Evolutionary conservation across 1,140 invertebrate species (phyloP).

Genomic region (Himalopsyche phryganea): DNA sequence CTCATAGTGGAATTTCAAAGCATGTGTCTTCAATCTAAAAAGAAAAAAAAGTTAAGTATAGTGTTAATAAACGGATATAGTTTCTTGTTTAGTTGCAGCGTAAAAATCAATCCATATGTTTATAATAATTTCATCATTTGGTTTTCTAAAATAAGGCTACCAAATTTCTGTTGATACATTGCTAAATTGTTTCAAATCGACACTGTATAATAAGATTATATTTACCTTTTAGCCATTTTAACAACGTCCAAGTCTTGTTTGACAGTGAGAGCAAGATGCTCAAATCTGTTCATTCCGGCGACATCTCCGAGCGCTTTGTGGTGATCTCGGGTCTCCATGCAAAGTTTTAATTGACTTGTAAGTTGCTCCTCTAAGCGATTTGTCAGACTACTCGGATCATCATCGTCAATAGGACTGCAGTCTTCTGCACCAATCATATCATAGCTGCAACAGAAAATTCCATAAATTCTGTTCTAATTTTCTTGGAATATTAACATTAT

Average conservation of each 20-base stretch:
- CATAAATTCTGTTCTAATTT: too few species aligned
- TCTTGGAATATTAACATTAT: too few species aligned
- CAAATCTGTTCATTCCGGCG: conserved; percentile 83
- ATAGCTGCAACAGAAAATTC: conserved; percentile 53
- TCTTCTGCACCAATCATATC: conserved; percentile 70
- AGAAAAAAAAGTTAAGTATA: conserved; percentile 1
- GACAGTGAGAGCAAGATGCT: conserved; percentile 77
- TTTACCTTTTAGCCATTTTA: conserved; percentile 61
- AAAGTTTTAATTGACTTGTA: conserved; percentile 77
- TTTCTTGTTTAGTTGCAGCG: too few species aligned
- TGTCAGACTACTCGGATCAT: conserved; percentile 54
- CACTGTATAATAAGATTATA: conserved; percentile 8
- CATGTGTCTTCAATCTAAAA: conserved; percentile 46
- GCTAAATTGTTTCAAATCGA: neutral
- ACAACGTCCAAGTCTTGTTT: conserved; percentile 89
- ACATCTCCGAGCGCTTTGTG: conserved; percentile 93
- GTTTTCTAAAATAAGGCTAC: neutral
- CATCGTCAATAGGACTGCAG: conserved; percentile 68
- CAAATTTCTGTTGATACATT: neutral
- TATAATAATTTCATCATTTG: neutral
- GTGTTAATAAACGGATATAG: too few species aligned
- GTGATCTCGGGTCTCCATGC: conserved; percentile 81
- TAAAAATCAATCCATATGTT: neutral
- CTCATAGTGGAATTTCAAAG: conserved; percentile 94
- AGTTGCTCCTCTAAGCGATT: conserved; percentile 76